phyloP scores from a whole-genome alignment of 1,140 invertebrate genomes.

The Drosophila persimilis region DNA sequence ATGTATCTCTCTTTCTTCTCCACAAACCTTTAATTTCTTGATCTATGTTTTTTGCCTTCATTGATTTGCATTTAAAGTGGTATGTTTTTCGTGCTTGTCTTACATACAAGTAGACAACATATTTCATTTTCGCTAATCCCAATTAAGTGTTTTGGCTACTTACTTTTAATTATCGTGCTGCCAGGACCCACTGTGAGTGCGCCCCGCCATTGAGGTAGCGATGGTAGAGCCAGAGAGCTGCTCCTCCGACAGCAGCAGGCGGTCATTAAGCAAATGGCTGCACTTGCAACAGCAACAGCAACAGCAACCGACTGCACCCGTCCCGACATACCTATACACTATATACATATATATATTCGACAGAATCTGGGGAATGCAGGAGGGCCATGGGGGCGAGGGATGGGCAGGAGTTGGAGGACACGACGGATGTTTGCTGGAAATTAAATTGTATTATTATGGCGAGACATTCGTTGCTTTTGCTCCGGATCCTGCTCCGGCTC shows the following conservation, averaged over 20 bases:
- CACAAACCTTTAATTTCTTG: constrained; percentile 2
- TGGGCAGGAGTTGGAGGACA: background rate
- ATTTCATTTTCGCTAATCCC: constrained; percentile 39
- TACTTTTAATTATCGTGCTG: constrained; percentile 53
- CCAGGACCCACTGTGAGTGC: constrained; percentile 57
- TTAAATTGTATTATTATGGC: constrained; percentile 82
- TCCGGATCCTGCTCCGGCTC: constrained; percentile 34
- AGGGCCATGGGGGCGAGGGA: background rate
- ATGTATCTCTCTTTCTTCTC: constrained; percentile 6
- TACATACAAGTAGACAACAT: constrained; percentile 9
- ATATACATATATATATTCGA: constrained; percentile 49
- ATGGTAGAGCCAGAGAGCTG: constrained; percentile 7
- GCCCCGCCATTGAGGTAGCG: constrained; percentile 46
- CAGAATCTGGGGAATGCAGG: constrained; percentile 40
- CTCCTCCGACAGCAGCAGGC: constrained; percentile 59
- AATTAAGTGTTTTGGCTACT: constrained; percentile 57
- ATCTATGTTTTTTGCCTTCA: too few relatives aligned
- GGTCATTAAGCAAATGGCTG: constrained; percentile 80
- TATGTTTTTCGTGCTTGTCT: constrained; percentile 5
- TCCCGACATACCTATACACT: constrained; percentile 8
- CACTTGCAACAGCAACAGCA: constrained; percentile 55
- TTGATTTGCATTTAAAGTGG: too few relatives aligned
- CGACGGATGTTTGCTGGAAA: constrained; percentile 79
- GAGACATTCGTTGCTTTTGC: constrained; percentile 71
- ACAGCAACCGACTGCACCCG: constrained; percentile 45